Conservation (phyloP, 2,113 vertebrate genomes). For the Petrocephalus microphthalmus region DNA sequence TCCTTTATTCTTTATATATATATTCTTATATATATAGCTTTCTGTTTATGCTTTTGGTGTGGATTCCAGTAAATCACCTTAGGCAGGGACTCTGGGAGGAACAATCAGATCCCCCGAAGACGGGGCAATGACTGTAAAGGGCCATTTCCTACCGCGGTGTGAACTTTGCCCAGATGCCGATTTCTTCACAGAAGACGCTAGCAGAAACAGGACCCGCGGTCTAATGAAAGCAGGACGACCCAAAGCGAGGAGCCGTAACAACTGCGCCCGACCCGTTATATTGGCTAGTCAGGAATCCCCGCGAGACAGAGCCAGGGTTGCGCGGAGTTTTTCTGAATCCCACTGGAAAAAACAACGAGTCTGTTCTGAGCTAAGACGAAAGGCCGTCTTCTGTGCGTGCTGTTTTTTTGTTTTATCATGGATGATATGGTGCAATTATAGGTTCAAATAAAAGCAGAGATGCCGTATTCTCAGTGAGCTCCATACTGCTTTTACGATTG, state of each 20-base stretch:
- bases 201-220: not conserved
- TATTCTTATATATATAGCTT: not conserved
- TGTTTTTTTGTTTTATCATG: not conserved
- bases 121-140: not conserved
- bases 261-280: not conserved
- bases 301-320: not conserved
- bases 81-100: not conserved
- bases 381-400: not conserved
- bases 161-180: not conserved
- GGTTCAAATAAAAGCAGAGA: not conserved
- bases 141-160: not conserved
- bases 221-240: not conserved
- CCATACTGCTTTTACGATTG: not conserved
- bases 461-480: not conserved
- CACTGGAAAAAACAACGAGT: not conserved
- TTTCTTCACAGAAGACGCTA: not conserved
- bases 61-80: not conserved
- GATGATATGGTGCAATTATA: not conserved
- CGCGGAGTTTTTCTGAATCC: not conserved
- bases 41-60: not conserved
- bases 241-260: not conserved
- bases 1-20: not conserved
- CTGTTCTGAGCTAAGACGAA: not conserved
- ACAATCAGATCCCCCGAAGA: not conserved
- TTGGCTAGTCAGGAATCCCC: not conserved